Evolutionary conservation across 2,888 invertebrate genomes (phyloP).

Genomic region (Patella ulyssiponensis): DNA sequence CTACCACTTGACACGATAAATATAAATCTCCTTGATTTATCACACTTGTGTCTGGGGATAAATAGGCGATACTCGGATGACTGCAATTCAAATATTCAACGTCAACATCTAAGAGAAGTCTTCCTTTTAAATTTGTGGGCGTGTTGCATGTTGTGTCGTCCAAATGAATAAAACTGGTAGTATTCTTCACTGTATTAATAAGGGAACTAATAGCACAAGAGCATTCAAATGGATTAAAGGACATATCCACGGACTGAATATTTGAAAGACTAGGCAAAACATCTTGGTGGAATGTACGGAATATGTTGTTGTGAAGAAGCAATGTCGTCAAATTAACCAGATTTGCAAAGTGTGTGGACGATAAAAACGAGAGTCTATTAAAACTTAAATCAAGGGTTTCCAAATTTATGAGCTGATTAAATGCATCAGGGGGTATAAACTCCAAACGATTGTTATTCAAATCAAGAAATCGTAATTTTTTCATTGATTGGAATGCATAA

Average conservation of each 20-base stretch:
- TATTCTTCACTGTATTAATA: slow-evolving; percentile 28
- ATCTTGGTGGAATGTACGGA: slow-evolving; percentile 31
- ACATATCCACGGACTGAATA: slow-evolving; percentile 38
- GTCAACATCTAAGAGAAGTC: slow-evolving; percentile 37
- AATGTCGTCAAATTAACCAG: slow-evolving; percentile 43
- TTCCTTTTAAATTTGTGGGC: slow-evolving; percentile 36
- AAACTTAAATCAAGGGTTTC: slow-evolving; percentile 40
- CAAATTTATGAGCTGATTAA: slow-evolving; percentile 40
- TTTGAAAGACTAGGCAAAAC: slow-evolving; percentile 30
- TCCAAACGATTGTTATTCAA: slow-evolving; percentile 45
- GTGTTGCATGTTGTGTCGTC: slow-evolving; percentile 41
- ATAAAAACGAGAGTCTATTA: slow-evolving; percentile 45
- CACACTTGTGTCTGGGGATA: slow-evolving; percentile 31
- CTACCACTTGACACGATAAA: slow-evolving; percentile 49
- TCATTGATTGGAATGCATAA: slow-evolving; percentile 25
- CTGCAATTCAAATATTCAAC: slow-evolving; percentile 45
- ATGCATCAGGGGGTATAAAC: slow-evolving; percentile 33
- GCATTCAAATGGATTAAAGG: slow-evolving; percentile 61
- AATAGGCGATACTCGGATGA: slow-evolving; percentile 37
- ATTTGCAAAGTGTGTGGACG: slow-evolving; percentile 40
- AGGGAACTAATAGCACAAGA: slow-evolving; percentile 53
- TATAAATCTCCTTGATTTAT: slow-evolving; percentile 36
- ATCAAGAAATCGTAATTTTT: slow-evolving; percentile 29
- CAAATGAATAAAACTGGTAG: slow-evolving; percentile 31
- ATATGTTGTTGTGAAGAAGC: slow-evolving; percentile 47